These are phyloP conservation scores for Amblyraja radiata DNA, from an alignment of 2,797 vertebrate species.

Conservation along the genomic window DNA sequence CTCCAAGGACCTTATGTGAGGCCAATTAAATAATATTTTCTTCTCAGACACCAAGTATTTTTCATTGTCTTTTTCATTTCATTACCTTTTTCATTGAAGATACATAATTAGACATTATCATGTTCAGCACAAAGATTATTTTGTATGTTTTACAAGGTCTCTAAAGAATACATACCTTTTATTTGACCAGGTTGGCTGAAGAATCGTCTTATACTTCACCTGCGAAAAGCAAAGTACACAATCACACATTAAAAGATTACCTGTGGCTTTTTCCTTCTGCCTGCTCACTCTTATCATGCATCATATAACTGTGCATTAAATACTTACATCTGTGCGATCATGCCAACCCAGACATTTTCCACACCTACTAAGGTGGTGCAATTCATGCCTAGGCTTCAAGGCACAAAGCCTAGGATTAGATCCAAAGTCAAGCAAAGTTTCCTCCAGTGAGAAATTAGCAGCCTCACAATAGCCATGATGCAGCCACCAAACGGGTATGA, in stretches of 20 bases:
- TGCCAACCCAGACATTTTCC: no score
- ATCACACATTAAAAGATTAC: neutral
- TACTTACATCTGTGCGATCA: no score
- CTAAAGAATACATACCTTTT: neutral
- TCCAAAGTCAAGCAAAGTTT: no score
- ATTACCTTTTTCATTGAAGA: neutral
- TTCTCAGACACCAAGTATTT: neutral
- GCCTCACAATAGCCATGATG: no score
- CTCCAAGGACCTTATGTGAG: neutral
- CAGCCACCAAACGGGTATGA: no score
- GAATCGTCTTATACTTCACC: neutral
- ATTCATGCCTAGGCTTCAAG: no score
- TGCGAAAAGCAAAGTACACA: neutral
- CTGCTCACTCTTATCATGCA: neutral
- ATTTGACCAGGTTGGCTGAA: neutral
- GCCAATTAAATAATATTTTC: neutral
- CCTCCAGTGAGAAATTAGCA: no score
- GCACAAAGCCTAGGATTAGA: no score
- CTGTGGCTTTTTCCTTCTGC: neutral
- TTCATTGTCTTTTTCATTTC: neutral
- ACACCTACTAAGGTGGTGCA: no score
- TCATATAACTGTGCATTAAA: no score
- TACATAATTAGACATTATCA: neutral
- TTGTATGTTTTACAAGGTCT: neutral
- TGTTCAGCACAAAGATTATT: neutral